Base-by-base conservation (phyloP, 2,888 invertebrate genomes). In the Agriopis marginaria region DNA sequence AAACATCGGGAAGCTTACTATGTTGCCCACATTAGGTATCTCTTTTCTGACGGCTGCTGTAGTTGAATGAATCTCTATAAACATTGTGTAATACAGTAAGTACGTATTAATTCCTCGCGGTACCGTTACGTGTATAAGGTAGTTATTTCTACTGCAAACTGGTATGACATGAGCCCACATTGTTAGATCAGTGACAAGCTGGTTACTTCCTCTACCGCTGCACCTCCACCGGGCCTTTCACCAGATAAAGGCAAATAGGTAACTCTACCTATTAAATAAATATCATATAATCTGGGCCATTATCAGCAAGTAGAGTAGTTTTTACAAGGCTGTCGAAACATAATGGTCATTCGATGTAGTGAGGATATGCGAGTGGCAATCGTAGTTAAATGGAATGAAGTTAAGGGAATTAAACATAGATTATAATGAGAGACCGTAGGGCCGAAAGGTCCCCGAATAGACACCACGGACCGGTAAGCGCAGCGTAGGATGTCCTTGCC, bases 221-320 rank as follows among this genome's bases (percentile, higher is more conserved):
- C 32, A 3, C 1, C 32, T 32, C 32, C 5, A 69, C 49, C 32
- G 65, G 51, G 66, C 75, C 71, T 73, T 71, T 73, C 75, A 75
- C 73, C 59, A 42, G 64, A 42, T 63, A 71, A 72, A 62, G 66
- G 67, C 68, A 75, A 77, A 71, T 74, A 70, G 54, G 56, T 58
- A 65, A 42, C 71, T 42, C 71, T 72, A 72, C 76, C 62, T 76
- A 71, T 75, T 72, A 1, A 9, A 55, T n/a, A n/a, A 0, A 55
- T 5, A 9, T 8, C 39, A 55, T 55, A 55, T 10, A 0, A 53
- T n/a, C 12, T 12, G 8, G 12, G 12, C 8, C 0, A 32, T 32
- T 32, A 3, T 32, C 32, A 32, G 32, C 32, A 5, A 32, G 32
- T 32, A 32, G 2, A 0, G 17, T 23, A 23, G 0, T 23, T 23